Evolutionary conservation across 2,888 invertebrate species (phyloP).

Genomic region (Anticlea derivata): DNA sequence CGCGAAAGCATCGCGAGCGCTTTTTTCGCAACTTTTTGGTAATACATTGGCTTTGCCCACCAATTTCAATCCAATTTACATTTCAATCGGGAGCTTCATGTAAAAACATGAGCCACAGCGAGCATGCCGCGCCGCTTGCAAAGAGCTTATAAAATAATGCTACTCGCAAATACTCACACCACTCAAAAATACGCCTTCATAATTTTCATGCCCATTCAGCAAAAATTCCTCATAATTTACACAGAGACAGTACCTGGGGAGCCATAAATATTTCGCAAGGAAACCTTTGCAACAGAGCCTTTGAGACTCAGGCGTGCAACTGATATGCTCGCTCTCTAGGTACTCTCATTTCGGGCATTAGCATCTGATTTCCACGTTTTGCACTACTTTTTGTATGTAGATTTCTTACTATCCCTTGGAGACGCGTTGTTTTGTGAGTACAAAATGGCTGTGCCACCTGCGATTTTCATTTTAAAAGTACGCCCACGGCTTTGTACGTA

Average conservation of each 20-base stretch:
- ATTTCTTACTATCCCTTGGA: slow-evolving; percentile 17
- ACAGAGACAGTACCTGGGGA: slow-evolving; percentile 44
- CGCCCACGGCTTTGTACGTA: too few species aligned
- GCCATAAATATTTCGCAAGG: slow-evolving; percentile 53
- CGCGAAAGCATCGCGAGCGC: slow-evolving; percentile 49
- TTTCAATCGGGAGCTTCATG: slow-evolving; percentile 75
- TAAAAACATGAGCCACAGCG: slow-evolving; percentile 69
- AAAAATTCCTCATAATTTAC: slow-evolving; percentile 55
- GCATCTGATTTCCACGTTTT: slow-evolving; percentile 39
- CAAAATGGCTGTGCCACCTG: slow-evolving; percentile 14
- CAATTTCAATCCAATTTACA: slow-evolving; percentile 76
- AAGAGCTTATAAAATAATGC: slow-evolving; percentile 69
- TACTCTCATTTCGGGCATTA: slow-evolving; percentile 38
- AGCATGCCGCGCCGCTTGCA: slow-evolving; percentile 50
- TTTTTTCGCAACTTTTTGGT: slow-evolving; percentile 60
- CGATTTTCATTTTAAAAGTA: too few species aligned
- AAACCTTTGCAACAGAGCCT: slow-evolving; percentile 43
- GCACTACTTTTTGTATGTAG: slow-evolving; percentile 36
- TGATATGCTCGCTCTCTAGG: slow-evolving; percentile 39
- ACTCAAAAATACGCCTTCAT: slow-evolving; percentile 33
- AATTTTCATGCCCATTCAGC: slow-evolving; percentile 44
- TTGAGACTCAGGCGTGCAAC: slow-evolving; percentile 43
- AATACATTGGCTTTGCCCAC: slow-evolving; percentile 68
- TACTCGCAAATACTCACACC: slow-evolving; percentile 47
- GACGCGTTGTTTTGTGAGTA: slow-evolving; percentile 15